Evolutionary conservation across 2,113 vertebrate genomes (phyloP).

Genomic region (Bos javanicus): DNA sequence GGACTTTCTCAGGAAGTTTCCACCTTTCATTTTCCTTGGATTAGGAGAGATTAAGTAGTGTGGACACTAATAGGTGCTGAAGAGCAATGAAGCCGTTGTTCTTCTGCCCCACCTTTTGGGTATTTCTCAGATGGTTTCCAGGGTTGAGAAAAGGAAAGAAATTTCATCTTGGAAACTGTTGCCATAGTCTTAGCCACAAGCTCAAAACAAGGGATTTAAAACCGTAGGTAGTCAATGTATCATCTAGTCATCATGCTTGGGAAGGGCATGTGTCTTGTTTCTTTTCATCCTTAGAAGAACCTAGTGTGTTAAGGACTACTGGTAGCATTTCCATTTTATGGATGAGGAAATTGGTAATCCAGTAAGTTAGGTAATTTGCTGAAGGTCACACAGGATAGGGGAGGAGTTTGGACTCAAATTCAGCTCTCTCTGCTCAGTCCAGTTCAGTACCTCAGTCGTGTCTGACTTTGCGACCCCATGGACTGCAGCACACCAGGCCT

Average conservation of each 20-base stretch:
- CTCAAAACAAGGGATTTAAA: not conserved
- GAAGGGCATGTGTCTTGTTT: not conserved
- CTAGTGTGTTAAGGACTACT: not conserved
- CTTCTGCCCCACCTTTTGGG: not conserved
- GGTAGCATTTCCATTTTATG: not conserved
- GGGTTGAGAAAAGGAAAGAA: not conserved
- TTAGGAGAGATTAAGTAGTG: not conserved
- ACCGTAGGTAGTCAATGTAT: not conserved
- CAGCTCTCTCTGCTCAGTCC: not conserved
- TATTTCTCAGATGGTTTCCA: not conserved
- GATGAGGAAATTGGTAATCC: not conserved
- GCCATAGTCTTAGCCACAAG: not conserved
- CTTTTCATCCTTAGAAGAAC: not conserved
- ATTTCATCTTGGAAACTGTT: not conserved
- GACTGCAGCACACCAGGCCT: not conserved
- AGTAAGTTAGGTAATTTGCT: not conserved
- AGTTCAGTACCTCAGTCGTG: not conserved
- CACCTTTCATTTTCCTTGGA: not conserved
- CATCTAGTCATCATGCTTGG: not conserved
- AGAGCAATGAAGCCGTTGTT: not conserved
- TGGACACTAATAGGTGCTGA: not conserved
- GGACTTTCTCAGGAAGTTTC: not conserved
- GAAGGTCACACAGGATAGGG: not conserved
- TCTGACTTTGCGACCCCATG: not conserved
- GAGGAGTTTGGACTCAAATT: not conserved